A percentile compares a stretch with the other conserved stretches of the same genome.
Evolutionary conservation across 35 echinoderm and acorn worm species (phyloP).

Genomic region (Eucidaris tribuloides): DNA sequence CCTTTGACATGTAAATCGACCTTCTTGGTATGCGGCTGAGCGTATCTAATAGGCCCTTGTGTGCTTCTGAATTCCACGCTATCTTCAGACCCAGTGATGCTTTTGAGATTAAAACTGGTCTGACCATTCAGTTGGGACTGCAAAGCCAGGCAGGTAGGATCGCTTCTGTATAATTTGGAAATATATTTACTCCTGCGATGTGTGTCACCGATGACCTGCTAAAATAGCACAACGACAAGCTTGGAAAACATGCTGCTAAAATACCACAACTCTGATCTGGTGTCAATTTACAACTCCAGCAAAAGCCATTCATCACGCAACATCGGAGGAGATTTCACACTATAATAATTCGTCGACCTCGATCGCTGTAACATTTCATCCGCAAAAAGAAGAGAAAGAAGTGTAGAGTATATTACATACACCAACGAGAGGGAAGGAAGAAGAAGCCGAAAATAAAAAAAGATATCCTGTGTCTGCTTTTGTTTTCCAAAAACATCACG

Average conservation of each 20-base stretch:
- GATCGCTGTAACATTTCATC: neutral
- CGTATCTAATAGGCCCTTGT: constrained; percentile 7
- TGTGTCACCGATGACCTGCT: neutral
- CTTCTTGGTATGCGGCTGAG: constrained; percentile 19
- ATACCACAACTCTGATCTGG: too few species aligned
- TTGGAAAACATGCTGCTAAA: too few species aligned
- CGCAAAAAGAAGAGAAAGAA: neutral
- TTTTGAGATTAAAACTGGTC: neutral
- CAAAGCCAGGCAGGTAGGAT: neutral
- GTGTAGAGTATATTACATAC: neutral
- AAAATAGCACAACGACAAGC: neutral
- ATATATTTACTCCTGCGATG: neutral
- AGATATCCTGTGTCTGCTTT: neutral
- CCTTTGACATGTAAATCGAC: too few species aligned
- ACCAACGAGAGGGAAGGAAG: neutral
- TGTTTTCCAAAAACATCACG: constrained; percentile 1
- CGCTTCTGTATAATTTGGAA: neutral
- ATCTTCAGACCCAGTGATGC: neutral
- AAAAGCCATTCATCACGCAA: too few species aligned
- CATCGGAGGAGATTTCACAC: too few species aligned
- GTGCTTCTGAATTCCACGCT: neutral
- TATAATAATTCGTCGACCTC: neutral
- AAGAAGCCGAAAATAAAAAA: neutral
- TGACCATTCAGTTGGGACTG: neutral
- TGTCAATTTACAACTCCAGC: too few species aligned